Conservation (phyloP, 1,140 invertebrate species). For the Hirudo medicinalis region DNA sequence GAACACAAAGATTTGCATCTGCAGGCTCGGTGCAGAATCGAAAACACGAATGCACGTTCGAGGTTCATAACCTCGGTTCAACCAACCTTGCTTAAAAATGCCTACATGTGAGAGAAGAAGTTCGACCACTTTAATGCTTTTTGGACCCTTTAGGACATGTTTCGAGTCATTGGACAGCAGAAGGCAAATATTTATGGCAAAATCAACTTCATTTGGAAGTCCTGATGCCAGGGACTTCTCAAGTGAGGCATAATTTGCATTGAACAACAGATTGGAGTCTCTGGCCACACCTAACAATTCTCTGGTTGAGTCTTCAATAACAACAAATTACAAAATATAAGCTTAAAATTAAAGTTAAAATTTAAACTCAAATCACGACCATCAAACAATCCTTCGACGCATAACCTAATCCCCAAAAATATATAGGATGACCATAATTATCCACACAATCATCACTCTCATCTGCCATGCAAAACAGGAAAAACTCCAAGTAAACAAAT, state of each 20-base stretch:
- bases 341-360: too few relatives aligned
- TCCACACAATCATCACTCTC: too few relatives aligned
- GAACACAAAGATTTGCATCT: background rate
- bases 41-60: background rate
- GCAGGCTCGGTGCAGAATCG: constrained; percentile 5
- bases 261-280: constrained; percentile 59
- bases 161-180: constrained; percentile 83
- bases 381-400: too few relatives aligned
- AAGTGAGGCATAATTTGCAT: constrained; percentile 63
- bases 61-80: background rate
- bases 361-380: too few relatives aligned
- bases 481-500: too few relatives aligned
- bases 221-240: constrained; percentile 78
- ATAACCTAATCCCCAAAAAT: too few relatives aligned
- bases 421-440: too few relatives aligned
- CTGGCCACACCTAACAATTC: constrained; percentile 54
- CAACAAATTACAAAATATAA: constrained; percentile 13
- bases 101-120: constrained; percentile 82
- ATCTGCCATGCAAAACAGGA: too few relatives aligned
- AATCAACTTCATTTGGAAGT: constrained; percentile 94
- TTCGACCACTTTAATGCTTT: constrained; percentile 69
- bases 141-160: constrained; percentile 66
- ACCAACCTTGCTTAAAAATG: constrained; percentile 71
- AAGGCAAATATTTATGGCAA: constrained; percentile 91
- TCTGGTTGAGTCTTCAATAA: constrained; percentile 50